A percentile compares a stretch with the other conserved stretches of the same genome.
phyloP scores from a whole-genome alignment of 2,888 invertebrate genomes.

The Drosophila mulleri region DNA sequence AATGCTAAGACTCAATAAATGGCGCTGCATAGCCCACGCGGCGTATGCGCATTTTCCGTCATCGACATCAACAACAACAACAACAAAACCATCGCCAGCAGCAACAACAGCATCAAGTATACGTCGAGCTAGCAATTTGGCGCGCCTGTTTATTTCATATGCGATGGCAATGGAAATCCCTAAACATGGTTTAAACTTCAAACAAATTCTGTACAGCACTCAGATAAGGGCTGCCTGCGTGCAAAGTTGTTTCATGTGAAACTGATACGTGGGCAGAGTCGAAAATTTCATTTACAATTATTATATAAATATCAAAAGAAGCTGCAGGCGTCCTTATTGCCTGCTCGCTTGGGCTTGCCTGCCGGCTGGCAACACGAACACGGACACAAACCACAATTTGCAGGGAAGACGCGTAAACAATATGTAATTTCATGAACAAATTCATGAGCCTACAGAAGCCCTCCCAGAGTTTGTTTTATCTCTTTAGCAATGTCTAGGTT shows the following conservation, averaged over 20 bases:
- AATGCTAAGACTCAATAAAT: slow-evolving; percentile 30
- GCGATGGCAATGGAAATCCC: slow-evolving; percentile 46
- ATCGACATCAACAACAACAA: neutral
- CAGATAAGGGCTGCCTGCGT: slow-evolving; percentile 13
- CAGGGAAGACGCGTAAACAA: slow-evolving; percentile 19
- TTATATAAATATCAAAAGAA: slow-evolving; percentile 53
- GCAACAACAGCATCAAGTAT: slow-evolving; percentile 38
- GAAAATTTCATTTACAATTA: slow-evolving; percentile 67
- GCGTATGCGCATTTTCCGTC: slow-evolving; percentile 55
- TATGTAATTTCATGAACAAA: slow-evolving; percentile 51
- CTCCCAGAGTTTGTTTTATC: slow-evolving; percentile 43
- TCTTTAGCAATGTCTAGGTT: slow-evolving; percentile 19
- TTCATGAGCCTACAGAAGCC: slow-evolving; percentile 11
- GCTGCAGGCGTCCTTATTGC: slow-evolving; percentile 62
- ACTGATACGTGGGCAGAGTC: slow-evolving; percentile 30
- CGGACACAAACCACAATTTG: neutral
- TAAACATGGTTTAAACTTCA: slow-evolving; percentile 54
- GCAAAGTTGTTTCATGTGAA: slow-evolving; percentile 42
- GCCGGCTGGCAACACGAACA: slow-evolving; percentile 9
- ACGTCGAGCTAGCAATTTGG: slow-evolving; percentile 33
- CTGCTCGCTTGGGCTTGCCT: slow-evolving; percentile 7
- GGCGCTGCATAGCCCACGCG: slow-evolving; percentile 22
- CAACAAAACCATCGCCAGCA: neutral
- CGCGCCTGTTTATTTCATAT: slow-evolving; percentile 57
- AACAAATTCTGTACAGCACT: slow-evolving; percentile 16